A percentile compares a stretch with the other conserved stretches of the same genome.
Evolutionary conservation across 2,113 vertebrate genomes (phyloP).

Genomic region (Bubo scandiacus): DNA sequence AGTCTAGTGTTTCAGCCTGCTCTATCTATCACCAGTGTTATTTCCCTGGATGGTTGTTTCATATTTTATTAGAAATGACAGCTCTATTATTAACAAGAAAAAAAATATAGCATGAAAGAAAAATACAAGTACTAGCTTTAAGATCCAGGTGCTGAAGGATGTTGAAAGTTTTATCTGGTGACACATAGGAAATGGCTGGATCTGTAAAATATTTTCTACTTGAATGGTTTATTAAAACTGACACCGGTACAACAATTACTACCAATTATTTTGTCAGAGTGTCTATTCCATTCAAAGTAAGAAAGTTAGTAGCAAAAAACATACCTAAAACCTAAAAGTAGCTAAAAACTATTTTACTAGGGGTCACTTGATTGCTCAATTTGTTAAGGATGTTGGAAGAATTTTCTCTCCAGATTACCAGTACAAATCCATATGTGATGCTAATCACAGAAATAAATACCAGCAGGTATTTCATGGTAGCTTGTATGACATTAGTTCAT

Average conservation of each 20-base stretch:
- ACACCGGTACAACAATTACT: slow-evolving; percentile 67
- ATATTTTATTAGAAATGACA: slow-evolving; percentile 78
- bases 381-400: background rate
- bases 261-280: slow-evolving; percentile 76
- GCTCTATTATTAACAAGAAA: slow-evolving; percentile 77
- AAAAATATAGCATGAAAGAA: slow-evolving; percentile 46
- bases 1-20: slow-evolving; percentile 30
- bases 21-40: slow-evolving; percentile 62
- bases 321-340: slow-evolving; percentile 37
- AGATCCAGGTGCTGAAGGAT: slow-evolving; percentile 57
- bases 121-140: slow-evolving; percentile 49
- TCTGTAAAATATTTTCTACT: slow-evolving; percentile 57
- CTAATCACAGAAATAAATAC: background rate
- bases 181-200: slow-evolving; percentile 32
- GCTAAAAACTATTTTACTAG: background rate
- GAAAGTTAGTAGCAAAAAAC: slow-evolving; percentile 26
- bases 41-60: slow-evolving; percentile 70
- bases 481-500: background rate
- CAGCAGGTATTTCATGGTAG: background rate
- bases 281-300: slow-evolving; percentile 59
- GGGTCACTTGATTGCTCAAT: background rate
- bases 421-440: background rate
- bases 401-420: background rate
- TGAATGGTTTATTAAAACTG: slow-evolving; percentile 70
- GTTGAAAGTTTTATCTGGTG: slow-evolving; percentile 39